These are phyloP conservation scores for Heliothis peltigera DNA, from an alignment of 2,888 invertebrate genomes.

Conservation along the genomic window DNA sequence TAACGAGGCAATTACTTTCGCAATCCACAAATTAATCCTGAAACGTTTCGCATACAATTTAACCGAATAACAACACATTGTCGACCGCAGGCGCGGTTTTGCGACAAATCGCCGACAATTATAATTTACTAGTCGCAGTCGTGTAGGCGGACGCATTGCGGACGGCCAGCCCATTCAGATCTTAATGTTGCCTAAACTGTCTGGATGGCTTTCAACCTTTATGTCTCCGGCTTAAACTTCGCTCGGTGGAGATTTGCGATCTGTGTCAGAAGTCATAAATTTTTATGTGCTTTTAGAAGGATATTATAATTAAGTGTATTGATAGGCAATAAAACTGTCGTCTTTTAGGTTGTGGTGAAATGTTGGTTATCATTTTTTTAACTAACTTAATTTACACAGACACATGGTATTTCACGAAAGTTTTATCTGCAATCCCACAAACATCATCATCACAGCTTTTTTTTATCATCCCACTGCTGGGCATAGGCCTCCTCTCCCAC, in stretches of 20 bases:
- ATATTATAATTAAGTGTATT: slow-evolving; percentile 14
- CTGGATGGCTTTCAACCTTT: slow-evolving; percentile 62
- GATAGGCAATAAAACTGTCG: slow-evolving; percentile 12
- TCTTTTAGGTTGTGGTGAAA: slow-evolving; percentile 14
- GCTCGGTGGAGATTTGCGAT: slow-evolving; percentile 39
- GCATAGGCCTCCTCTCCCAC: no score
- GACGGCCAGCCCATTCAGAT: slow-evolving; percentile 54
- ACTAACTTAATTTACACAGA: not conserved
- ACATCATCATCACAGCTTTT: no score
- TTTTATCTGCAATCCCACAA: not conserved
- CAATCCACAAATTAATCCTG: slow-evolving; percentile 40
- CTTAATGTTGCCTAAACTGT: slow-evolving; percentile 63
- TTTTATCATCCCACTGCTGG: no score
- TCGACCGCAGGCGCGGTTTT: slow-evolving; percentile 30
- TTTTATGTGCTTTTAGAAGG: slow-evolving; percentile 29
- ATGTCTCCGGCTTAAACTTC: slow-evolving; percentile 25
- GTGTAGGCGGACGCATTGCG: slow-evolving; percentile 55
- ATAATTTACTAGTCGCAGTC: slow-evolving; percentile 60
- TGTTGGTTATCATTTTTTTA: slow-evolving; percentile 8
- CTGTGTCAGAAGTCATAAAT: slow-evolving; percentile 31
- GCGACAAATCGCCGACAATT: slow-evolving; percentile 64
- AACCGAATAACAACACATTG: slow-evolving; percentile 42
- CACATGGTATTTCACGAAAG: not conserved
- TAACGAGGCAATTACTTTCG: slow-evolving; percentile 19
- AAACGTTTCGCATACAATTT: slow-evolving; percentile 31